These are phyloP conservation scores for Chrysolina americana DNA, from an alignment of 2,888 invertebrate species.

Conservation along the genomic window DNA sequence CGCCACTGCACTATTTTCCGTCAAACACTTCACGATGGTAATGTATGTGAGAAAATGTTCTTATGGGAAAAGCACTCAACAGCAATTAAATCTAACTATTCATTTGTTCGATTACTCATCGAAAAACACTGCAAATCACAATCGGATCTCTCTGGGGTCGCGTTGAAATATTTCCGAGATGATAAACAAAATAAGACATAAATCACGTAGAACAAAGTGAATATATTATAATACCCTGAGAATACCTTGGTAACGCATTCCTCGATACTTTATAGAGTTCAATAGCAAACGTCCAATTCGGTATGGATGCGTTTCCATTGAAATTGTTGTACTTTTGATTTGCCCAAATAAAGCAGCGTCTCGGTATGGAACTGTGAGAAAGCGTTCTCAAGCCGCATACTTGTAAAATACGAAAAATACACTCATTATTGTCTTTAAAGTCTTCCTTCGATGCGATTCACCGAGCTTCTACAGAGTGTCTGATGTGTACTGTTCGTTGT, in stretches of 20 bases:
- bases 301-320: slow-evolving; percentile 56
- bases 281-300: slow-evolving; percentile 49
- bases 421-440: slow-evolving; percentile 16
- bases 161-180: slow-evolving; percentile 32
- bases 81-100: neutral
- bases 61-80: neutral
- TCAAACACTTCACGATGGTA: neutral
- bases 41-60: slow-evolving; percentile 10
- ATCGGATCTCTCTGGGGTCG: neutral
- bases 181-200: slow-evolving; percentile 50
- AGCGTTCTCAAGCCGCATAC: slow-evolving; percentile 44
- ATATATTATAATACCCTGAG: slow-evolving; percentile 39
- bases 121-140: slow-evolving; percentile 6
- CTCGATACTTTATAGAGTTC: slow-evolving; percentile 47
- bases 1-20: neutral
- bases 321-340: slow-evolving; percentile 60
- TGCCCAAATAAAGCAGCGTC: slow-evolving; percentile 63
- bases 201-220: slow-evolving; percentile 52
- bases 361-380: slow-evolving; percentile 64
- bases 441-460: neutral
- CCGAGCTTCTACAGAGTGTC: neutral
- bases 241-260: slow-evolving; percentile 41
- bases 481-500: no score
- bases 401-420: slow-evolving; percentile 51
- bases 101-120: neutral